Base-by-base conservation (phyloP, 2,797 vertebrate species). In the Potorous gilbertii region DNA sequence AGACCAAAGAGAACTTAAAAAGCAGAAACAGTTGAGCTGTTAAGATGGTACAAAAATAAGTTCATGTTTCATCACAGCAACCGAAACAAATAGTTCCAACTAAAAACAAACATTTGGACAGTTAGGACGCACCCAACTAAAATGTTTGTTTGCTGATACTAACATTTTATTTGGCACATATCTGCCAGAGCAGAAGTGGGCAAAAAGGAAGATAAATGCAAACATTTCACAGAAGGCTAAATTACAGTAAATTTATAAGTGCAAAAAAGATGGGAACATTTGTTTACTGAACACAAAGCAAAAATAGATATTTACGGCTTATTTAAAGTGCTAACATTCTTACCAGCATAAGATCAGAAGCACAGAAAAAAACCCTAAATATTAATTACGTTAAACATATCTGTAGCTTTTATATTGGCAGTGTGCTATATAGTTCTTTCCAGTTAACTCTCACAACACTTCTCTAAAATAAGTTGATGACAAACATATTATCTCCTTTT, bases 121-220 rank as follows among this genome's bases (percentile, higher is more conserved):
- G 94, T 92, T 56, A 96, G 55, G 92, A 97, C 93, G 95, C 92
- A 95, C 96, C 95, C 94, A 97, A 57, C 46, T 96, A 97, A 97
- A 97, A 96, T 96, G 96, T 97, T 96, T 98, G 91, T 96, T 97
- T 97, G 94, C 91, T 95, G 92, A 97, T 96, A 93, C 31, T 95
- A 97, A 96, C 91, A 95, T 97, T 97, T 96, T 97, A 93, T 96
- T 97, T 97, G 94, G 93, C 91, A 90, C 14, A 0, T 96, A 94
- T 90, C 94, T 96, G 91, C 96, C 91, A 96, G 57, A 94, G 90
- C 87, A 95, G 59, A 97, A 96, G 24, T 93, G 92, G 91, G 92
- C 91, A 95, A 96, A 97, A 96, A 97, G 74, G 59, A 96, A 96
- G 96, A 96, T 97, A 96, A 97, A 96, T 95, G 92, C 89, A 96